Evolutionary conservation across 2,797 vertebrate species (phyloP), one percentile per base, ranked within the genome.

Genomic region (Eupleurogrammus muticus): DNA sequence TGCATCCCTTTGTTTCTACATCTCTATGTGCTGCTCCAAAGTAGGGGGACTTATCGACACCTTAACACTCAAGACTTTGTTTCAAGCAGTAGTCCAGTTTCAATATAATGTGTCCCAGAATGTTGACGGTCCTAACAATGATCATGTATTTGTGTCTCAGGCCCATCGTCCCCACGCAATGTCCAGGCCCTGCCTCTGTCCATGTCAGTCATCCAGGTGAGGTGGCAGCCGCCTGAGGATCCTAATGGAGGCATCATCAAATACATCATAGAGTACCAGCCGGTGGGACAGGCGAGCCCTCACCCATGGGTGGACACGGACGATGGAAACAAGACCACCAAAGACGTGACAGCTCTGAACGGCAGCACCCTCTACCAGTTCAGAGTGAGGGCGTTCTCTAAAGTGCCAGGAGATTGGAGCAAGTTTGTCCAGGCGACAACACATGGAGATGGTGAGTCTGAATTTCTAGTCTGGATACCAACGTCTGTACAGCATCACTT

Each of bases 401-500:
- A 96, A 19, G 96, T 97, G 32, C 96, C 96, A 0, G 98, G 98
- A 5, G 96, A 98, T 81, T 99, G 98, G 98, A 99, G 97, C 91
- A 92, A 92, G 47, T 87, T 92, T 0, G 95, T 96, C 21, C 92
- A 94, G 77, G 94, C 95, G n/a, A 92, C 65, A 82, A 98, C 96
- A 3, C 84, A 93, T 62, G 95, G 93, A 13, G 94, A 97, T 0
- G 95, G 98, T 97, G 87, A 95, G 95, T 66, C 28, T 2, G 17
- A 47, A 1, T 58, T 44, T 32, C 9, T 9, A 44, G n/a, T 50
- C 24, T 58, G 20, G 20, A 38, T 14, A 35, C 2, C 4, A n/a
- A 21, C 17, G 8, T n/a, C 19, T 9, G 28, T 21, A 17, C 19
- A 28, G 24, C 13, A 48, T 38, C 28, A 21, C 35, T 35, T 10